These are phyloP conservation scores for Elysia crispata DNA, from an alignment of 2,888 invertebrate genomes.

Conservation along the genomic window DNA sequence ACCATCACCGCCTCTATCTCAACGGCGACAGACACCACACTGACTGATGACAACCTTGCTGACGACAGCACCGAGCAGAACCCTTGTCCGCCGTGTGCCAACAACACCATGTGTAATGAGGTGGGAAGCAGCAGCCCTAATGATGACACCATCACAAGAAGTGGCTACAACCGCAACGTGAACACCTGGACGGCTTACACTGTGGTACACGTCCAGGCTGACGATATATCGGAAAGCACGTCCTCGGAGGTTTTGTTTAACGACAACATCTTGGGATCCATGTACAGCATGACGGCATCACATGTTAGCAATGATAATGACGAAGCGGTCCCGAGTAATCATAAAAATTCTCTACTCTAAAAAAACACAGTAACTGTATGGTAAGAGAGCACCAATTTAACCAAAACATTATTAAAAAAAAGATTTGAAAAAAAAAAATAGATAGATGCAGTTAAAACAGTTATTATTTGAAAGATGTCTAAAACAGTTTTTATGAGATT, in stretches of 20 bases:
- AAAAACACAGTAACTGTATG: too few species aligned
- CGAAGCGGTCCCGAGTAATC: constrained; percentile 4
- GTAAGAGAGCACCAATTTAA: too few species aligned
- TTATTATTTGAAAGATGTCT: too few species aligned
- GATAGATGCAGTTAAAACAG: too few species aligned
- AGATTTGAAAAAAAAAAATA: too few species aligned
- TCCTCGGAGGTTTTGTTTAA: constrained; percentile 31
- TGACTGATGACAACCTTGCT: constrained; percentile 14
- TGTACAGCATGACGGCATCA: constrained; percentile 29
- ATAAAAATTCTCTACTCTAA: too few species aligned
- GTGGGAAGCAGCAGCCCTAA: constrained; percentile 14
- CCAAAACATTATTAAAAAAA: too few species aligned
- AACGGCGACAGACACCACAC: too few species aligned
- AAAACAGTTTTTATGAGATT: too few species aligned
- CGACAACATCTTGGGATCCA: constrained; percentile 16
- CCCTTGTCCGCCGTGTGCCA: too few species aligned
- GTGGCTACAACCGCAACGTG: constrained; percentile 39
- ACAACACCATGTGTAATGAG: too few species aligned
- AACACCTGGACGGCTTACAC: constrained; percentile 46
- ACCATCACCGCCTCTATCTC: too few species aligned
- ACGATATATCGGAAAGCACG: constrained; percentile 38
- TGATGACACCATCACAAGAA: neutral
- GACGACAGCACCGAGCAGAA: constrained; percentile 2
- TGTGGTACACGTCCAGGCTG: constrained; percentile 36
- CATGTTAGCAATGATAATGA: constrained; percentile 34